A percentile compares a stretch with the other conserved stretches of the same genome.
phyloP scores from a whole-genome alignment of 2,797 vertebrate genomes.

The Myripristis murdjan region DNA sequence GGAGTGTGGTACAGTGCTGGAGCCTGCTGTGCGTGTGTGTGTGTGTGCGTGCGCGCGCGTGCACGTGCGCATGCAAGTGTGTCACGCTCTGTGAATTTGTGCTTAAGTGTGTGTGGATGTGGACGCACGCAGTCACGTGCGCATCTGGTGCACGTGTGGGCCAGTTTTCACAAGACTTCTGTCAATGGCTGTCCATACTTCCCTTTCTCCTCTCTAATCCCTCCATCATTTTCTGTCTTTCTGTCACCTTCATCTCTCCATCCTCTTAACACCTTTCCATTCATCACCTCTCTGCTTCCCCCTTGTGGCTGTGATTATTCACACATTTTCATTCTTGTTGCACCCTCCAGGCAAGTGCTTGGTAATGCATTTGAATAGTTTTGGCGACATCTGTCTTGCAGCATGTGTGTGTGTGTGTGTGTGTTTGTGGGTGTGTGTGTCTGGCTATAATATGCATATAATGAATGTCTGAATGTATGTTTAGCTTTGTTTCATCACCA shows the following conservation, averaged over 20 bases:
- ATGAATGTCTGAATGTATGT: no score
- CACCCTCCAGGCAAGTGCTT: slow-evolving; percentile 68
- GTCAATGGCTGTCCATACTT: slow-evolving; percentile 39
- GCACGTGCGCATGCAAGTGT: no score
- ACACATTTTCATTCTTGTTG: slow-evolving; percentile 69
- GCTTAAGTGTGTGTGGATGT: slow-evolving; percentile 47
- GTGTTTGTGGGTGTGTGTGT: neutral
- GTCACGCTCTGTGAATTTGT: slow-evolving; percentile 51
- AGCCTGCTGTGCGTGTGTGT: slow-evolving; percentile 48
- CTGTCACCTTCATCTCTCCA: slow-evolving; percentile 81
- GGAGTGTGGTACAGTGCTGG: slow-evolving; percentile 54
- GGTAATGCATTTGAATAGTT: slow-evolving; percentile 69
- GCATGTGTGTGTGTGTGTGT: slow-evolving; percentile 12
- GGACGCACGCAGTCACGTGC: slow-evolving; percentile 41
- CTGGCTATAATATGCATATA: neutral
- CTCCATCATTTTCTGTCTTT: slow-evolving; percentile 66
- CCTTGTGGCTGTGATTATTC: slow-evolving; percentile 77
- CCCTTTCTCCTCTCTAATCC: slow-evolving; percentile 60
- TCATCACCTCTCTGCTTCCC: slow-evolving; percentile 81
- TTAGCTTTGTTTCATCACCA: slow-evolving; percentile 6
- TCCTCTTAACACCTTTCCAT: slow-evolving; percentile 74
- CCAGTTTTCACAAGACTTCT: slow-evolving; percentile 46
- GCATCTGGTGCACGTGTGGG: slow-evolving; percentile 44
- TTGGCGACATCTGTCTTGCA: slow-evolving; percentile 63
- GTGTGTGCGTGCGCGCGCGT: no score